A percentile compares a stretch with the other conserved stretches of the same genome.
Conservation (phyloP, 1,140 invertebrate genomes). For the Sipha flava region DNA sequence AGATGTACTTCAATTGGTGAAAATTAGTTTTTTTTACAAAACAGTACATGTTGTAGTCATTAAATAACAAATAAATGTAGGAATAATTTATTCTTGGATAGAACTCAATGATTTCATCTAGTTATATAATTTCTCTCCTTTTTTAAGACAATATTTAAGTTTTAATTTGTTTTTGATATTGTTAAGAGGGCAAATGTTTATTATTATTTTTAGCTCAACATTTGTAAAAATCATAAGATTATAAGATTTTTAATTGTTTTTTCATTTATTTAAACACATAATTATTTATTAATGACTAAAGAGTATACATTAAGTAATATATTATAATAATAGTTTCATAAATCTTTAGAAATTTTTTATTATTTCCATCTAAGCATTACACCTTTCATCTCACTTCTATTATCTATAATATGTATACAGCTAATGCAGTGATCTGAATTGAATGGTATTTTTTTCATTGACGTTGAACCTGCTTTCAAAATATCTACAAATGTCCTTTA, state of each 20-base stretch:
- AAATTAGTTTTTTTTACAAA: not conserved
- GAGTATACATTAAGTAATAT: constrained; percentile 14
- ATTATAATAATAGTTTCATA: constrained; percentile 3
- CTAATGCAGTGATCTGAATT: constrained; percentile 17
- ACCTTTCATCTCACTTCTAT: not conserved
- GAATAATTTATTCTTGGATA: not conserved
- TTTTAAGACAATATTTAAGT: not conserved
- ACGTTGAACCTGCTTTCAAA: constrained; percentile 46
- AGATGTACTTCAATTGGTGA: not conserved
- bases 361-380: not conserved
- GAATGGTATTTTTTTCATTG: not conserved
- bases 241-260: not conserved
- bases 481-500: constrained; percentile 53
- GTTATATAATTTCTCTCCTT: not conserved
- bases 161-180: not conserved
- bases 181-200: not conserved
- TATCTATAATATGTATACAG: not conserved
- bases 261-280: not conserved
- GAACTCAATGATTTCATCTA: not conserved
- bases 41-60: not conserved
- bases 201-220: constrained; percentile 18
- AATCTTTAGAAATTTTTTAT: constrained; percentile 10
- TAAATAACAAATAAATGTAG: not conserved
- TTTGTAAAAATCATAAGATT: not conserved
- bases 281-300: constrained; percentile 27